Base-by-base conservation (phyloP, 2,113 vertebrate genomes). In the Deroptyus accipitrinus region DNA sequence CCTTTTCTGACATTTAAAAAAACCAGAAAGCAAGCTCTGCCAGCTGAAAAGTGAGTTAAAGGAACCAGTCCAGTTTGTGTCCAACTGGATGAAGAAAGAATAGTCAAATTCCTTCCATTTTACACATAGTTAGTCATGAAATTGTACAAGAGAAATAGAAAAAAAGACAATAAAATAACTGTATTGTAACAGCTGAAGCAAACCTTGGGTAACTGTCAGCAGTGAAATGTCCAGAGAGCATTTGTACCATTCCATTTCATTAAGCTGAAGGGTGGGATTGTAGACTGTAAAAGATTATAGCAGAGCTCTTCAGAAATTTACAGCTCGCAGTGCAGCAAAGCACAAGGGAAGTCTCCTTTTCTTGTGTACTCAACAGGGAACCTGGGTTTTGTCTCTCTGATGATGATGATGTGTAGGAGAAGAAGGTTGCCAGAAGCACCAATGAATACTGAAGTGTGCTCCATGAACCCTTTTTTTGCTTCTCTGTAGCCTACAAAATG, bases 1-100 rank as follows among this genome's bases (percentile, higher is more conserved):
- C 95, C 95, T 98, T 98, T 97, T 95, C 93, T 98, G 98, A 98
- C 98, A 98, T 98, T 98, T 98, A 97, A 98, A 97, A 97, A 97
- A 98, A 98, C 97, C 95, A 98, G 97, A 98, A 97, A 97, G 81
- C 76, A 87, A 91, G n/a, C 9, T 52, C 82, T 97, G 97, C 97
- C 97, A 97, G 95, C 95, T 95, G 96, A 96, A 97, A 97, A 96
- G 96, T 81, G 91, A 98, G 88, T 96, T 97, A 94, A 97, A 97
- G 95, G 93, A 97, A 97, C 92, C 37, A 85, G 74, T 94, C 95
- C 94, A 95, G 86, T 95, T 97, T 92, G 90, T 87, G 90, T 98
- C 97, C 97, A 97, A 96, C 39, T 97, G 97, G 93, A 98, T 97
- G 92, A 96, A 96, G 88, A 88, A 92, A 95, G 85, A 67, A 93